Evolutionary conservation across 2,797 vertebrate species (phyloP), one percentile per base, ranked within the genome.

Genomic region (Gambelia wislizenii): DNA sequence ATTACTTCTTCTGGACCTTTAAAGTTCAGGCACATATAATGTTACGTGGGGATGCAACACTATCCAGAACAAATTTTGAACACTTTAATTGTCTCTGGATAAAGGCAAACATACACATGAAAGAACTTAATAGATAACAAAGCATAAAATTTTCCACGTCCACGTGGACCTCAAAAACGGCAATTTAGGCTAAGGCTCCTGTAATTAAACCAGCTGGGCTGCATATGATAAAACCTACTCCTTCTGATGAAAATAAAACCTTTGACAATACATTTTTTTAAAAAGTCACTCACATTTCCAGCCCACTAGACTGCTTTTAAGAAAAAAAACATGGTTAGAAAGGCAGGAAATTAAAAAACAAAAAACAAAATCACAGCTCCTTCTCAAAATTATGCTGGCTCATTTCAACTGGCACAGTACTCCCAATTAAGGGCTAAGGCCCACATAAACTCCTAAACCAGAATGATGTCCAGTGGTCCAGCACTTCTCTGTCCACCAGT

Each of bases 241-340:
- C 25, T 33, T 6, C 42, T n/a, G n/a, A n/a, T n/a, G n/a, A n/a
- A 83, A 67, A 8, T 80, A 85, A 89, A 87, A 85, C 7, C 22
- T 42, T 82, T 44, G 25, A 14, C n/a, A 86, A 86, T 77, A 86
- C 69, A 89, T 86, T 85, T 27, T n/a, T 10, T 36, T 44, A 75
- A 75, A 25, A 20, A 36, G 47, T 25, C 7, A 39, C 8, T 64
- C 7, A 70, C 25, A 49, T 89, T 70, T 84, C 49, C 10, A 36
- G 30, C 25, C 14, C 59, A 44, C 10, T 75, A 49, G 56, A 72
- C 33, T 61, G 69, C 52, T 56, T 72, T 52, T 56, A 39, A 44
- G 75, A 36, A 44, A 78, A 44, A 78, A 78, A 44, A 16, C 44
- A 86, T 30, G 9, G 59, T 86, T 78, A 78, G 49, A 86, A 77